Base-by-base conservation (phyloP, 2,888 invertebrate species). In the Volucella bombylans region DNA sequence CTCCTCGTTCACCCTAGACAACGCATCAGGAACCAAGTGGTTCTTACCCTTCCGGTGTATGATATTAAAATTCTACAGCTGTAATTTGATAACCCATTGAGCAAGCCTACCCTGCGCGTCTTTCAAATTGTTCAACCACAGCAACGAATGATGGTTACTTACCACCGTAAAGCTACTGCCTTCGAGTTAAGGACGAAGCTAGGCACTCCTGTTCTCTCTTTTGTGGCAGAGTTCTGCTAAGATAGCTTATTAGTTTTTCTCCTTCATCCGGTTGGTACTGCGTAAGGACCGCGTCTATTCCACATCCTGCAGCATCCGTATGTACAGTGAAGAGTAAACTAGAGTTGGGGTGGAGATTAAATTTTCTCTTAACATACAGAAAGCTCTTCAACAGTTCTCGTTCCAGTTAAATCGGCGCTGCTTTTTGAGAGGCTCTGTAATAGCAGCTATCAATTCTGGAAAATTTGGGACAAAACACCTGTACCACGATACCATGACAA, bases 71-170 rank as follows among this genome's bases (percentile, higher is more conserved):
- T 67, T 39, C 8, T 71, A 72, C 14, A 72, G 71, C n/a, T 82
- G 82, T 31, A 72, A 31, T 45, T 59, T 64, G 10, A 77, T 59
- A 1, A 77, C 65, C 77, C 82, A 82, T 10, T 67, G 45, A 10
- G 72, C 77, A 23, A 77, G 12, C 14, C 77, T 39, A n/a, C 82
- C 77, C 18, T 57, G 59, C 3, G 82, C 64, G 41, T 77, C 71
- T 18, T 71, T 77, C 12, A 77, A 64, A 49, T 64, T 76, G 8
- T 57, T 59, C 2, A 82, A 59, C 86, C 86, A 87, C 14, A 79
- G 52, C 10, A 83, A 57, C 64, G 61, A 71, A 15, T 72, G 49
- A 38, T 62, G 59, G 31, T 50, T 43, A 1, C 80, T 80, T 10
- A 82, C 31, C 9, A 87, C 74, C 2, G 72, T 82, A 45, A 87